Evolutionary conservation across 2,888 invertebrate genomes (phyloP), one percentile per base, ranked within the genome.

Genomic region (Conchocele bisecta): DNA sequence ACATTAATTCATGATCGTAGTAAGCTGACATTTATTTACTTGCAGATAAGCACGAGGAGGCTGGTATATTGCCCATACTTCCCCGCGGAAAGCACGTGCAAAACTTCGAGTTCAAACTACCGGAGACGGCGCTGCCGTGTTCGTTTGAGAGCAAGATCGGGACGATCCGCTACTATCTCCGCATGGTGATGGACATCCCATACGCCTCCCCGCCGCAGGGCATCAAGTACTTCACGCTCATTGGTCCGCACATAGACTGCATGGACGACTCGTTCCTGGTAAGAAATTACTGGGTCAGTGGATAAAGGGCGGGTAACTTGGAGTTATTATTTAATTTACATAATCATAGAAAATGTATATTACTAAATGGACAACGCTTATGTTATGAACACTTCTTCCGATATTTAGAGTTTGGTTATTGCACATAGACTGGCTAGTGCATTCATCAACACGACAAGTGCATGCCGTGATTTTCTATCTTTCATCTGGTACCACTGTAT

Each of bases 231-330:
- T 95, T 95, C 89, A 95, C 95, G 1, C 92, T 95, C 48, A 94
- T 95, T 80, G 95, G 95, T 2, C 95, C 95, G 15, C 94, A 95
- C 86, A 94, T 95, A 82, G 95, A 95, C 91, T 95, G 95, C 89
- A 95, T 95, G 95, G 95, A 95, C 78, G 95, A 95, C 88, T 94
- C 95, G 85, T 95, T 95, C 88, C 91, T 95, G 92, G 95, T 95
- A 90, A 92, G 92, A 67, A 17, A 26, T 20, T 41, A 24, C 22
- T 37, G 9, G 20, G 15, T 53, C 13, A 24, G 17, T 11, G 13
- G 13, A 44, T 9, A 44, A n/a, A 9, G 13, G 17, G 28, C 7
- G 13, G 31, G 17, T n/a, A n/a, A n/a, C n/a, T n/a, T n/a, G n/a
- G n/a, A n/a, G n/a, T n/a, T n/a, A n/a, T n/a, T n/a, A n/a, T n/a